These are phyloP conservation scores for Tympanoctomys barrerae DNA, from an alignment of 2,797 vertebrate species.

Conservation along the genomic window DNA sequence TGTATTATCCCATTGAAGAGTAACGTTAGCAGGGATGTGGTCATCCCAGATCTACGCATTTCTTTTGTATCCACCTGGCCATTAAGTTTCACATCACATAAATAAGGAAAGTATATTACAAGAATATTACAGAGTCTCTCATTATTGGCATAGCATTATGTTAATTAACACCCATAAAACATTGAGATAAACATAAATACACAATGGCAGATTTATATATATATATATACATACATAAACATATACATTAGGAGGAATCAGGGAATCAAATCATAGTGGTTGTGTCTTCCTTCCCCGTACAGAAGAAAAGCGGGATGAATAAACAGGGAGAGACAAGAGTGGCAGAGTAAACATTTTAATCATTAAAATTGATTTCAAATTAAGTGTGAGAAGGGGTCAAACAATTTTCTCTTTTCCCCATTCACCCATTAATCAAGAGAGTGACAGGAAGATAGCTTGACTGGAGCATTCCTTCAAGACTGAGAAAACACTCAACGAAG, in stretches of 20 bases:
- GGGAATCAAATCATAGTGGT: not conserved
- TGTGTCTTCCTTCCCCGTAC: not conserved
- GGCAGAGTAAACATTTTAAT: slow-evolving; percentile 40
- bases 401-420: not conserved
- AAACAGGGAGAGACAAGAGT: slow-evolving; percentile 5
- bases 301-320: not conserved
- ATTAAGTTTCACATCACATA: not conserved
- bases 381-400: not conserved
- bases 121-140: slow-evolving; percentile 63
- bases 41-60: not conserved
- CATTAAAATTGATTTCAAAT: slow-evolving; percentile 10
- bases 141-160: not conserved
- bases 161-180: slow-evolving; percentile 22
- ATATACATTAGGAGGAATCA: not conserved
- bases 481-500: not conserved
- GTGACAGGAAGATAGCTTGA: not conserved
- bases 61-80: not conserved
- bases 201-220: not conserved
- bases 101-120: slow-evolving; percentile 52
- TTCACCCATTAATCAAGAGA: not conserved
- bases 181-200: slow-evolving; percentile 41
- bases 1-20: not conserved
- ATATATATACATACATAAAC: not conserved
- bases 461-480: not conserved
- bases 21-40: not conserved